Evolutionary conservation across 2,113 vertebrate genomes (phyloP).

Genomic region (Nothoprocta perdicaria): DNA sequence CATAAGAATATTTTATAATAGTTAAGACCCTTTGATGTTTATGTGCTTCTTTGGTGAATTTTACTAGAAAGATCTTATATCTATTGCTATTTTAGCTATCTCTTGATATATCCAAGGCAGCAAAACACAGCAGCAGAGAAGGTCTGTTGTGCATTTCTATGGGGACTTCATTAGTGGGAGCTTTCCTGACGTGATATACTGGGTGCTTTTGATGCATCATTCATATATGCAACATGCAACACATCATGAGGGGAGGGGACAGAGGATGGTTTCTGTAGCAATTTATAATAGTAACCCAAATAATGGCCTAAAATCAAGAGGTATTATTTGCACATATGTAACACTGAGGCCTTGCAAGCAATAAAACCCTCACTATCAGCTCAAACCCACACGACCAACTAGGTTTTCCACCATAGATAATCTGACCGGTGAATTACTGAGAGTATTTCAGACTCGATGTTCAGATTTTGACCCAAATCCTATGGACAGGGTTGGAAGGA

Average conservation of each 20-base stretch:
- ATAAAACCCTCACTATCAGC: neutral
- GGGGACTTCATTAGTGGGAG: conserved; percentile 73
- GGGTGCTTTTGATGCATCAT: conserved; percentile 48
- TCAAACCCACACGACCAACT: neutral
- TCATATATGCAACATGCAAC: conserved; percentile 5
- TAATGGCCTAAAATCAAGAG: neutral
- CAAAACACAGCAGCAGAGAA: conserved; percentile 29
- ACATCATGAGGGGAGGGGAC: neutral
- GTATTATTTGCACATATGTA: neutral
- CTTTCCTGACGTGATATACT: conserved; percentile 31
- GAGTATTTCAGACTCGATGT: neutral
- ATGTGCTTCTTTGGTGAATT: conserved; percentile 50
- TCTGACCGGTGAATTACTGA: neutral
- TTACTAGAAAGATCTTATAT: conserved; percentile 51
- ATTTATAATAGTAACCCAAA: neutral
- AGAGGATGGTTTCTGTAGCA: neutral
- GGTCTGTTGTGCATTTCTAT: conserved; percentile 56
- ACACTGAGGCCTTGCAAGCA: conserved; percentile 6
- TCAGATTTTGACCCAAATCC: neutral
- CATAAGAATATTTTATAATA: conserved; percentile 34
- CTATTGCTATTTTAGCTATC: conserved; percentile 50
- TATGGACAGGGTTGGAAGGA: fast-evolving
- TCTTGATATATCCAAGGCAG: conserved; percentile 60
- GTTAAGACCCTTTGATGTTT: conserved; percentile 64
- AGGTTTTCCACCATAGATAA: neutral